Percentiles rank a stretch among this genome's conserved stretches.
Evolutionary conservation across 92 coral and sea anemone species (phyloP).

Genomic region (Paragorgia papillata): DNA sequence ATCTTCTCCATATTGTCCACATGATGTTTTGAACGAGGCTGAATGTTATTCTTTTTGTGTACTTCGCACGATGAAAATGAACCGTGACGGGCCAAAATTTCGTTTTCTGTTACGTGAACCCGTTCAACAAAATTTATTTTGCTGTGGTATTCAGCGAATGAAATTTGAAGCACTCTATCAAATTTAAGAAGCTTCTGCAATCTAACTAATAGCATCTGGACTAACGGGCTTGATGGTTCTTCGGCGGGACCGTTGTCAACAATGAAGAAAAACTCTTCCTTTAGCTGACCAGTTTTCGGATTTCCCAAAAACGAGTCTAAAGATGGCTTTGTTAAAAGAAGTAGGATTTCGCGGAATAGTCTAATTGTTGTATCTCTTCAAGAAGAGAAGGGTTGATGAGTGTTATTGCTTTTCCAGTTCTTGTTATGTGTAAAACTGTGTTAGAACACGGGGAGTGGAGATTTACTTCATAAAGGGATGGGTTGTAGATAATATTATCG

Average conservation of each 20-base stretch:
- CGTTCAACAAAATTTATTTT: constrained; percentile 40
- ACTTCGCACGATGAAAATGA: too few relatives aligned
- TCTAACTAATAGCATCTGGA: constrained; percentile 27
- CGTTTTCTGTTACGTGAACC: constrained; percentile 25
- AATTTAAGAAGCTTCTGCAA: constrained; percentile 3
- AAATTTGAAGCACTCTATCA: not conserved
- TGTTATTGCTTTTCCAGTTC: constrained; percentile 21
- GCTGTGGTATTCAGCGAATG: constrained; percentile 38
- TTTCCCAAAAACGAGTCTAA: constrained; percentile 33
- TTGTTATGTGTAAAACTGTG: constrained; percentile 31
- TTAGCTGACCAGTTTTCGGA: constrained; percentile 5
- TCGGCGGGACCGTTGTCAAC: constrained; percentile 37
- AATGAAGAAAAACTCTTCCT: constrained; percentile 12
- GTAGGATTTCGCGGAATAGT: constrained; percentile 18
- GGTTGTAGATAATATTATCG: constrained; percentile 1
- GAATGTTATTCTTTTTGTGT: too few relatives aligned
- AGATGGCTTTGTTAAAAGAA: constrained; percentile 37
- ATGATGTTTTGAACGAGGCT: too few relatives aligned
- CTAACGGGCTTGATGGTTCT: not conserved
- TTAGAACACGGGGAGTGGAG: constrained; percentile 10
- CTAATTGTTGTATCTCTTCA: constrained; percentile 34
- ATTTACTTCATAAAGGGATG: constrained; percentile 9
- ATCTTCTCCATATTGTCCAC: constrained; percentile 42
- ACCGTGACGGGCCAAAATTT: constrained; percentile 4
- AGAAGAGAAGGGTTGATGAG: constrained; percentile 17